phyloP scores from a whole-genome alignment of 2,113 vertebrate species.

The Elanoides forficatus region DNA sequence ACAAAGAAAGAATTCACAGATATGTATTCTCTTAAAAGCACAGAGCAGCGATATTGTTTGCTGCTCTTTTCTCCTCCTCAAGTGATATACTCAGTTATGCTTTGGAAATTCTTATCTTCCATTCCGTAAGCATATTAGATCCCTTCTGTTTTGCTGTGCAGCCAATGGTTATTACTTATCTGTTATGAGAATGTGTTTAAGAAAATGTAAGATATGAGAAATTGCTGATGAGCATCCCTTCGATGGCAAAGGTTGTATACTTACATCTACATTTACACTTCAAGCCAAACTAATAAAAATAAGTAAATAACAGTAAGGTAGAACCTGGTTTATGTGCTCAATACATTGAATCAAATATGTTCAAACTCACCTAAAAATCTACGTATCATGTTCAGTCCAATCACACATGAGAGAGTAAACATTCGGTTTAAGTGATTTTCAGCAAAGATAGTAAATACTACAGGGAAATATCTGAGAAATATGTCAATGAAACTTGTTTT shows the following conservation, averaged over 20 bases:
- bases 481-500: neutral
- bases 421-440: neutral
- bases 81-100: neutral
- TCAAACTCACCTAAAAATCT: neutral
- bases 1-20: neutral
- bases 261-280: neutral
- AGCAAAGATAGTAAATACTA: neutral
- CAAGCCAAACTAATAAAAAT: neutral
- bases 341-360: neutral
- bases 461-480: neutral
- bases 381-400: neutral
- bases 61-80: neutral
- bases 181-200: neutral
- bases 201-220: neutral
- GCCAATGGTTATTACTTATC: neutral
- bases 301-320: neutral
- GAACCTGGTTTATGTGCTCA: neutral
- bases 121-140: neutral
- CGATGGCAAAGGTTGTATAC: neutral
- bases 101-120: neutral
- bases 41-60: neutral
- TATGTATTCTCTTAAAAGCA: neutral
- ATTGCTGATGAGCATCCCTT: neutral
- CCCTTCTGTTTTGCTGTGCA: neutral
- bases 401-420: neutral